phyloP scores from a whole-genome alignment of 2,797 vertebrate species.

The Aulostomus chinensis region DNA sequence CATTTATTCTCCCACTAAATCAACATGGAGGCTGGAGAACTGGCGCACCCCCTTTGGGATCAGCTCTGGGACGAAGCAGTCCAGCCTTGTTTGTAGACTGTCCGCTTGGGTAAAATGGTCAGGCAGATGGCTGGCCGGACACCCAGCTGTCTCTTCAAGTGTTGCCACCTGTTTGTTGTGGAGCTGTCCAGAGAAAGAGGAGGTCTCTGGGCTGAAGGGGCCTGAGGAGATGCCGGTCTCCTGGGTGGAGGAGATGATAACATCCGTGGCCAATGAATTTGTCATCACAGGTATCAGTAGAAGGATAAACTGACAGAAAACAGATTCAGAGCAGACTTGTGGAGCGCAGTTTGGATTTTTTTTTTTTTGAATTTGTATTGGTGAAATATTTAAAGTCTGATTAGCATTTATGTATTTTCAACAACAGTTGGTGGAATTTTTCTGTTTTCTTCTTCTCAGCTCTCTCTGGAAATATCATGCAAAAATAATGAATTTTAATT shows the following conservation, averaged over 20 bases:
- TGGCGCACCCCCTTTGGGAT: not conserved
- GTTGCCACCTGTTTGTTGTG: constrained; percentile 17
- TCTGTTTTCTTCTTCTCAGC: not conserved
- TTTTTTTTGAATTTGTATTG: not conserved
- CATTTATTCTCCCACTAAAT: not conserved
- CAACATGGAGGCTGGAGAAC: not conserved
- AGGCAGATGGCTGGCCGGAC: constrained; percentile 11
- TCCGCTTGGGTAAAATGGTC: constrained; percentile 1
- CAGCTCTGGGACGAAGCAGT: not conserved
- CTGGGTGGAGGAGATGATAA: not conserved
- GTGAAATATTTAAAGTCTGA: not conserved
- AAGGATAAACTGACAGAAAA: not conserved
- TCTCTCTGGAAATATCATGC: not conserved
- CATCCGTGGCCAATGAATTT: constrained; percentile 13
- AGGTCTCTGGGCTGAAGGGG: constrained; percentile 10
- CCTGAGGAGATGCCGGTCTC: constrained; percentile 10
- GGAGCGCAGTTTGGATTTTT: not conserved
- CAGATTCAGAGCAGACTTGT: not conserved
- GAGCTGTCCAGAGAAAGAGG: constrained; percentile 8
- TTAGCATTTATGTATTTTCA: not conserved
- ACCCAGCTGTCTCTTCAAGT: constrained; percentile 26
- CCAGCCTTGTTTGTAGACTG: constrained; percentile 3
- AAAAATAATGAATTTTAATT: not conserved
- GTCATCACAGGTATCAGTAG: constrained; percentile 8
- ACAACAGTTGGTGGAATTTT: not conserved